Evolutionary conservation across 2,888 invertebrate genomes (phyloP).

Genomic region (Pardosa pseudoannulata): DNA sequence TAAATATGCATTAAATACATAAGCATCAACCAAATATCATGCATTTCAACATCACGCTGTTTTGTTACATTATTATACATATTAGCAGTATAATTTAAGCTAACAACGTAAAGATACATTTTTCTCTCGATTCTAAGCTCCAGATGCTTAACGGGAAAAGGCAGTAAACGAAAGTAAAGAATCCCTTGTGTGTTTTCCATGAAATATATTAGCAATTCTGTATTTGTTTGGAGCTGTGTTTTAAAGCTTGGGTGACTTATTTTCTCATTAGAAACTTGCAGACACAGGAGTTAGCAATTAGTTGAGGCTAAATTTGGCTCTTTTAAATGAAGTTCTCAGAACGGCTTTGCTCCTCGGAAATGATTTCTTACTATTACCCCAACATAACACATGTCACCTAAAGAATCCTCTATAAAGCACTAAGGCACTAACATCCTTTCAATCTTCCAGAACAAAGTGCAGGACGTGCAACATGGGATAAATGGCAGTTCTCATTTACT

Average conservation of each 20-base stretch:
- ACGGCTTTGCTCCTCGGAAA: not conserved
- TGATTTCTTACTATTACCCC: not conserved
- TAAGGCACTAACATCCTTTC: slow-evolving; percentile 3
- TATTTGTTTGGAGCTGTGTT: not conserved
- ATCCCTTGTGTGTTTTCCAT: no score
- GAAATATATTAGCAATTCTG: not conserved
- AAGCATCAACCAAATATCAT: no score
- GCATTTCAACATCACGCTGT: no score
- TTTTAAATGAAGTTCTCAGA: not conserved
- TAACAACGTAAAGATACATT: no score
- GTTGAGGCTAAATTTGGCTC: not conserved
- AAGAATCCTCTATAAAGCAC: not conserved
- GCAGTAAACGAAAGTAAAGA: no score
- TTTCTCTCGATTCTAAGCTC: no score
- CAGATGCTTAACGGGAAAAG: no score
- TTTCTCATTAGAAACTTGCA: not conserved
- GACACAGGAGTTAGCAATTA: not conserved
- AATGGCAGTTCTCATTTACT: slow-evolving; percentile 58
- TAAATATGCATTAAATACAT: no score
- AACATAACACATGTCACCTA: not conserved
- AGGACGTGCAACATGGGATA: slow-evolving; percentile 32
- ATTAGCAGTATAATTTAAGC: no score
- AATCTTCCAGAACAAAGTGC: slow-evolving; percentile 21
- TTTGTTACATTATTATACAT: no score
- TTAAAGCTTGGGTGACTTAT: not conserved